phyloP scores from a whole-genome alignment of 2,113 vertebrate genomes.

The Prochilodus magdalenae region DNA sequence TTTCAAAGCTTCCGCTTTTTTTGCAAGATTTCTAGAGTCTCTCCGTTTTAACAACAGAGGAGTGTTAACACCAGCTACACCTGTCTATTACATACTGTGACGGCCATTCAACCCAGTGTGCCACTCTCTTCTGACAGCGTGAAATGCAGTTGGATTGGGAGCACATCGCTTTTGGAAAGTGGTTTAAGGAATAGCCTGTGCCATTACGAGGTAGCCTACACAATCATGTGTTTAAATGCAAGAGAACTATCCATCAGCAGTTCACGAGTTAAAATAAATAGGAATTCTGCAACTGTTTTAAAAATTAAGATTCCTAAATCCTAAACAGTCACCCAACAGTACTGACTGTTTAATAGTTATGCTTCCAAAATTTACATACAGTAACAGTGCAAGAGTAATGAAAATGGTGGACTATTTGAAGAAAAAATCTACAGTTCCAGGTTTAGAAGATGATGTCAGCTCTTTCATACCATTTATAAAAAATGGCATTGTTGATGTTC shows the following conservation, averaged over 20 bases:
- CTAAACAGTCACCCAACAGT: no score
- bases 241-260: not conserved
- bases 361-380: no score
- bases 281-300: no score
- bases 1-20: not conserved
- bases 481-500: no score
- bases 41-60: not conserved
- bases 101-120: not conserved
- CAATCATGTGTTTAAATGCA: not conserved
- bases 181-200: conserved; percentile 18
- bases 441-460: no score
- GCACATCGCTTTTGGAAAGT: conserved; percentile 4
- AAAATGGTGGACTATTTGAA: no score
- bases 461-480: no score
- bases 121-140: not conserved
- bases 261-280: no score
- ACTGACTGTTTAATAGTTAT: no score
- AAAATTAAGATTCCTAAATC: no score
- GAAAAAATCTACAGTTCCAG: no score
- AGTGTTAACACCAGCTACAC: not conserved
- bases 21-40: not conserved
- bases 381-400: no score
- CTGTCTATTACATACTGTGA: conserved; percentile 4
- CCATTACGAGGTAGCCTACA: conserved; percentile 15
- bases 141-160: conserved; percentile 21